phyloP scores from a whole-genome alignment of 2,888 invertebrate genomes.

The Chorisops tibialis region DNA sequence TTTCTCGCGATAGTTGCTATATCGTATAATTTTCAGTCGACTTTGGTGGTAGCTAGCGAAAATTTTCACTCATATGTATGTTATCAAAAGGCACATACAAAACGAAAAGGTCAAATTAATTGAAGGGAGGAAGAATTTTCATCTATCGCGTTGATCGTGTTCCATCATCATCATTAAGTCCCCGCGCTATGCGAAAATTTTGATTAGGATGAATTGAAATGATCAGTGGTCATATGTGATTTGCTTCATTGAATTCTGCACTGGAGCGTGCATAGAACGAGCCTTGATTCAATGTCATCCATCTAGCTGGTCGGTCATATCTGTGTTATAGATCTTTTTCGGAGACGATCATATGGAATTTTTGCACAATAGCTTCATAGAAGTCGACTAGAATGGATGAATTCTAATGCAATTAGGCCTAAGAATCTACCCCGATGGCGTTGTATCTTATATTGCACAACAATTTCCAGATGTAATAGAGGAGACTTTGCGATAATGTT shows the following conservation, averaged over 20 bases:
- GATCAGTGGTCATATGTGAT: slow-evolving; percentile 18
- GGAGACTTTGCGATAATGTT: background rate
- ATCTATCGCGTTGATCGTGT: background rate
- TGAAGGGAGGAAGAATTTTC: background rate
- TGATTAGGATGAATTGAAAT: slow-evolving; percentile 22
- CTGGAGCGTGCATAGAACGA: background rate
- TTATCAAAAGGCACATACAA: too few species aligned
- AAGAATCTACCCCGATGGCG: too few species aligned
- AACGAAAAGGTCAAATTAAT: slow-evolving; percentile 19
- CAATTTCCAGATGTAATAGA: too few species aligned
- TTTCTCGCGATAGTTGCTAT: too few species aligned
- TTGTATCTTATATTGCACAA: too few species aligned
- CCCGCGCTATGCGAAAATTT: slow-evolving; percentile 3
- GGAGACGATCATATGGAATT: background rate
- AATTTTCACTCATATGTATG: too few species aligned
- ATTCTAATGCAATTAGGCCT: too few species aligned
- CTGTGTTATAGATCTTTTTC: background rate
- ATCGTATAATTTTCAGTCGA: too few species aligned
- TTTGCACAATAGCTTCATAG: slow-evolving; percentile 2
- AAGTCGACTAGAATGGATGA: too few species aligned
- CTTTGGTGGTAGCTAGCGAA: too few species aligned
- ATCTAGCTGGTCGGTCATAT: background rate
- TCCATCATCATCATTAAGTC: background rate
- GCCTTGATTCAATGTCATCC: slow-evolving; percentile 3
- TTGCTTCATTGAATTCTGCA: slow-evolving; percentile 7